Evolutionary conservation across 2,888 invertebrate species (phyloP).

Genomic region (Rhagonycha fulva): DNA sequence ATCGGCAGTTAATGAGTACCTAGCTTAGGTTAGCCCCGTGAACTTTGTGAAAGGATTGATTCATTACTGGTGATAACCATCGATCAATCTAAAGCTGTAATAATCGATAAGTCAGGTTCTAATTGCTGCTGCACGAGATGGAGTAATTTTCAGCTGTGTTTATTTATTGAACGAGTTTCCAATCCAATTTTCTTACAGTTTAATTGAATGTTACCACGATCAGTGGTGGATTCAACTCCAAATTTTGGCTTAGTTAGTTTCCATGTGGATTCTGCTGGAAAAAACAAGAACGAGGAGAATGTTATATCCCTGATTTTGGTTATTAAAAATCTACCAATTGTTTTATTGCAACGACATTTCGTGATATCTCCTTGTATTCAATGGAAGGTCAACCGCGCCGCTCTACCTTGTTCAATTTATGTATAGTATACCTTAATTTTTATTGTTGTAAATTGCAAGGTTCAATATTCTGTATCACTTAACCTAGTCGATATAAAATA

Average conservation of each 20-base stretch:
- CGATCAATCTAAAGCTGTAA: background rate
- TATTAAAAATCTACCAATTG: background rate
- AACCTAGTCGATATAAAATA: conserved; percentile 13
- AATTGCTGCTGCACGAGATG: background rate
- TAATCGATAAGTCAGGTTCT: background rate
- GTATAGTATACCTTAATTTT: background rate
- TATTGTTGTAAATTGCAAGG: conserved; percentile 10
- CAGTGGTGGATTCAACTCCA: no score
- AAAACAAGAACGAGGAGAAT: no score
- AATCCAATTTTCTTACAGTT: background rate
- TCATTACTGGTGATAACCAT: background rate
- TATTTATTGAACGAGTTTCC: background rate
- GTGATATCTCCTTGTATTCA: conserved; percentile 2
- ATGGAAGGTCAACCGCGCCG: background rate
- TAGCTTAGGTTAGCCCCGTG: background rate
- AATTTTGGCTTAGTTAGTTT: no score
- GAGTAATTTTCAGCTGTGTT: background rate
- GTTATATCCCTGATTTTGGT: background rate
- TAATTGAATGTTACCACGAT: background rate
- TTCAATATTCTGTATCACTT: conserved; percentile 18
- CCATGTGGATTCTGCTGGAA: no score
- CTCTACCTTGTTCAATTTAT: conserved; percentile 10
- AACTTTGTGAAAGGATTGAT: background rate
- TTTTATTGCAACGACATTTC: background rate
- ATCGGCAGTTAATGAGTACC: background rate